phyloP scores from a whole-genome alignment of 2,113 vertebrate genomes.

The Paracanthobrama guichenoti region DNA sequence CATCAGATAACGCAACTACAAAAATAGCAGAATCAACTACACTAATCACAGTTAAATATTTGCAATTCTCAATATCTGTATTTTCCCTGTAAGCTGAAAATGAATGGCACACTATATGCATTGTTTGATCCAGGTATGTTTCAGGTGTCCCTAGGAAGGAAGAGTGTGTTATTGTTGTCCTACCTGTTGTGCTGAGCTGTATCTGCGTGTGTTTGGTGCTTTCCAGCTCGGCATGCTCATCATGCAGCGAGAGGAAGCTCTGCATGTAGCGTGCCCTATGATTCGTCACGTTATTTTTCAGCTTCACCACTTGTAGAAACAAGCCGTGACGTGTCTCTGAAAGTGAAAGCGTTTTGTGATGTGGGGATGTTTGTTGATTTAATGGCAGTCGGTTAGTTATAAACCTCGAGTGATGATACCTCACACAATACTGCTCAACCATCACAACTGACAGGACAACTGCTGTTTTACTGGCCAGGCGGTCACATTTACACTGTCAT shows the following conservation, averaged over 20 bases:
- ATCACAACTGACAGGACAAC: too few species aligned
- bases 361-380: background rate
- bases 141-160: background rate
- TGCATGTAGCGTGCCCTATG: background rate
- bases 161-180: background rate
- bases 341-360: background rate
- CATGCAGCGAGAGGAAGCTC: slow-evolving; percentile 8
- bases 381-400: background rate
- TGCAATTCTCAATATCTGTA: background rate
- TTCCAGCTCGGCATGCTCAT: background rate
- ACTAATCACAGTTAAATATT: too few species aligned
- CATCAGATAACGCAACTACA: background rate
- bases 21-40: too few species aligned
- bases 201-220: background rate
- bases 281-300: background rate
- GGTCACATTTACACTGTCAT: too few species aligned
- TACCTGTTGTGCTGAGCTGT: background rate
- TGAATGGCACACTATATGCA: background rate
- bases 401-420: too few species aligned
- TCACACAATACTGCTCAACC: too few species aligned
- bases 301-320: background rate
- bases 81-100: background rate
- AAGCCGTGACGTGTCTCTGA: background rate
- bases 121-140: background rate
- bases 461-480: too few species aligned